Conservation (phyloP, 1,140 invertebrate genomes). For the Drosophila littoralis region DNA sequence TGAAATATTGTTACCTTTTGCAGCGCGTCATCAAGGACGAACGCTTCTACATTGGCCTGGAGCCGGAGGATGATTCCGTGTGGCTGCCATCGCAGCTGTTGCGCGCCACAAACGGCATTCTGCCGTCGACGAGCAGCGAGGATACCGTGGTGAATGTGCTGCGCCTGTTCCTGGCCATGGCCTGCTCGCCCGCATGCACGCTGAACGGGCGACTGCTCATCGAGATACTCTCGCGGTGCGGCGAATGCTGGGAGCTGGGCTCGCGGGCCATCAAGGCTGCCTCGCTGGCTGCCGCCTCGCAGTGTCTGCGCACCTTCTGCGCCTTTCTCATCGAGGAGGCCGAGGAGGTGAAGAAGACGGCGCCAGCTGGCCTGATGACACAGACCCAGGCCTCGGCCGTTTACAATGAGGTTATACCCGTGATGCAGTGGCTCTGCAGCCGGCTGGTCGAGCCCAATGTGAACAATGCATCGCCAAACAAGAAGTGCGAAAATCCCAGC, state of each 20-base stretch:
- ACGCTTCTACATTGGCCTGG: slow-evolving; percentile 94
- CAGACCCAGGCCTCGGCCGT: slow-evolving; percentile 90
- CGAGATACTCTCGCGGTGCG: slow-evolving; percentile 89
- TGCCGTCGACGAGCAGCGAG: slow-evolving; percentile 90
- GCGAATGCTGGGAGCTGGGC: slow-evolving; percentile 89
- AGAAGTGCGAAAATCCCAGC: slow-evolving; percentile 87
- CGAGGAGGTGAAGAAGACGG: slow-evolving; percentile 83
- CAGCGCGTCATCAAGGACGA: slow-evolving; percentile 96
- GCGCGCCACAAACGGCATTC: slow-evolving; percentile 91
- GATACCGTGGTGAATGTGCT: slow-evolving; percentile 86
- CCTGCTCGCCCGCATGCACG: slow-evolving; percentile 91
- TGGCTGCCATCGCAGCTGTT: slow-evolving; percentile 96
- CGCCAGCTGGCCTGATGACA: slow-evolving; percentile 81
- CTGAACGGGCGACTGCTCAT: slow-evolving; percentile 92
- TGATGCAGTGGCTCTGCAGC: slow-evolving; percentile 95
- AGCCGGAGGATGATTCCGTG: slow-evolving; percentile 95
- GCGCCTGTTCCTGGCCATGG: slow-evolving; percentile 91
- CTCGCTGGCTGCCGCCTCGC: slow-evolving; percentile 92
- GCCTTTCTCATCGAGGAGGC: slow-evolving; percentile 87
- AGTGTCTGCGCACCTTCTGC: slow-evolving; percentile 92
- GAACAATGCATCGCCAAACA: slow-evolving; percentile 84
- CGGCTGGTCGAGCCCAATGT: slow-evolving; percentile 90
- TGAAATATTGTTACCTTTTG: slow-evolving; percentile 7
- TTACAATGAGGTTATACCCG: slow-evolving; percentile 94
- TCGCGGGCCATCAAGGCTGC: slow-evolving; percentile 92